Base-by-base conservation (phyloP, 2,888 invertebrate species). In the Spilarctia lutea region DNA sequence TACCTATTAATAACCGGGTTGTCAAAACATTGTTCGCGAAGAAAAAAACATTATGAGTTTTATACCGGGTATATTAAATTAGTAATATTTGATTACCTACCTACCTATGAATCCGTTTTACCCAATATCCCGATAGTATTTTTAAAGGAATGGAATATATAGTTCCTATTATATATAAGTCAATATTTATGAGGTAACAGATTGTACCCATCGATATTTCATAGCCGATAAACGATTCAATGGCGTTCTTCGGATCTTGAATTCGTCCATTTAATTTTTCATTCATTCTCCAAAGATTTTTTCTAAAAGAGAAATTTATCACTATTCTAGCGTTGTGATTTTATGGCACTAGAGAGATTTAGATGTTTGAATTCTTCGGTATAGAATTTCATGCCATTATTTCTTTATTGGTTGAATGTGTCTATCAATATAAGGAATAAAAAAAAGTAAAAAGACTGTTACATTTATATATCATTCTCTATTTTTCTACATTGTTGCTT, bases 251-350 rank as follows among this genome's bases (percentile, higher is more conserved):
- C 63, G 66, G 52, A 75, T 75, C 56, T 73, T 69, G 69, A 65
- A 68, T 77, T 67, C 68, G 65, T 67, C 73, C 77, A 71, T 72
- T 80, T 77, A 79, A 83, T 78, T 81, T 85, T 85, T 75, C 75
- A 79, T 76, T 79, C 77, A 27, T 35, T 68, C 56, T 16, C 16
- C 68, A 65, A 68, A 65, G 52, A 68, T 75, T 75, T 81, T 74
- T 79, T 74, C 33, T 74, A 70, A 73, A 30, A 65, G 30, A 66
- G 68, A 81, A 68, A 83, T 83, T 81, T 77, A 81, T 83, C 81
- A 78, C 75, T 65, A 68, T 52, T 42, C 11, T 56, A 56, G n/a
- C n/a, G 10, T 39, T 13, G 30, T 24, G 33, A n/a, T 33, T 45
- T 45, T 6, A 42, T 42, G 35, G 24, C 30, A n/a, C 11, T 27